Evolutionary conservation across 2,888 invertebrate genomes (phyloP).

Genomic region (Leptinotarsa rubiginosa): DNA sequence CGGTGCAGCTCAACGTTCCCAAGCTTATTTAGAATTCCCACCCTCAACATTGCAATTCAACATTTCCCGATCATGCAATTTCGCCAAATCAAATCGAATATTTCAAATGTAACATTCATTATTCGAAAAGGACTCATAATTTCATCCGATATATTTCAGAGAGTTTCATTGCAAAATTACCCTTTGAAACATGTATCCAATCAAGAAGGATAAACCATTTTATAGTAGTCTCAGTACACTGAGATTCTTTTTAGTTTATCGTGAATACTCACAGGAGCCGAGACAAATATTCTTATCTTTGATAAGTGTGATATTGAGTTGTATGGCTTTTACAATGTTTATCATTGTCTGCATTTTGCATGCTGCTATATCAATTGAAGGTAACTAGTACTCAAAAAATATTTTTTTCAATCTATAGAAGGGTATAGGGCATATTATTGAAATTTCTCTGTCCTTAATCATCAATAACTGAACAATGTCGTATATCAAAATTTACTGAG

Average conservation of each 20-base stretch:
- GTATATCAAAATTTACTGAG: too few species aligned
- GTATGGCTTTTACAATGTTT: neutral
- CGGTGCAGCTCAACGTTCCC: neutral
- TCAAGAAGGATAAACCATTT: slow-evolving; percentile 13
- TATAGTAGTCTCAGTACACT: slow-evolving; percentile 19
- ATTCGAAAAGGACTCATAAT: neutral
- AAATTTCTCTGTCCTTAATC: too few species aligned
- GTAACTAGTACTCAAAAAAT: neutral
- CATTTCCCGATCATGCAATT: slow-evolving; percentile 3
- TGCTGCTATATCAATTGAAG: slow-evolving; percentile 3
- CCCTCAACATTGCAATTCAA: neutral
- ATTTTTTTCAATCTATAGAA: neutral
- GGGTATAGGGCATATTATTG: too few species aligned
- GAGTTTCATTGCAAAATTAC: neutral
- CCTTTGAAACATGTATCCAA: slow-evolving; percentile 19
- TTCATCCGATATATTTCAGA: neutral
- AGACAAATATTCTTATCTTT: neutral
- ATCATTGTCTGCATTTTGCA: slow-evolving; percentile 6
- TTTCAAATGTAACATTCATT: neutral
- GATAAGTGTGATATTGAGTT: slow-evolving; percentile 5
- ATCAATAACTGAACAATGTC: too few species aligned
- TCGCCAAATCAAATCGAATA: neutral
- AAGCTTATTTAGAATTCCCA: neutral
- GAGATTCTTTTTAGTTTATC: slow-evolving; percentile 17
- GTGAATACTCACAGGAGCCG: neutral